Conservation (phyloP, 2,113 vertebrate genomes). For the Petroica traversi region DNA sequence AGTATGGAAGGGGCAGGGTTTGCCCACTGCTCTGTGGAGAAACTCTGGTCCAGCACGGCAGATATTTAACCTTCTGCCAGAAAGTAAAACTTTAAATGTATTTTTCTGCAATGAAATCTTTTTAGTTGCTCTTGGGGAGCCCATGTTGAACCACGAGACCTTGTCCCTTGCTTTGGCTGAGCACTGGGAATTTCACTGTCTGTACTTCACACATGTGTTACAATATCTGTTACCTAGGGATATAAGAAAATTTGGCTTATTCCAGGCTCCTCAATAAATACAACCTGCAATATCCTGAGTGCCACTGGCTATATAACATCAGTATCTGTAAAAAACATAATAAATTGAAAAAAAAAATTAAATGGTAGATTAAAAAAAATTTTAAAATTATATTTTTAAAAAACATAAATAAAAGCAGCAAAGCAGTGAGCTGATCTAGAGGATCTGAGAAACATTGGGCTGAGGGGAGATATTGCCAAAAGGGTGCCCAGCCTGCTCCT, state of each 20-base stretch:
- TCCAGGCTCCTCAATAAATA: background rate
- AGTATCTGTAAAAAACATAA: background rate
- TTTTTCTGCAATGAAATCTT: background rate
- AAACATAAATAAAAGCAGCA: background rate
- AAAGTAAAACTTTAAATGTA: background rate
- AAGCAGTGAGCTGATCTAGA: background rate
- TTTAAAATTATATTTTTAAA: background rate
- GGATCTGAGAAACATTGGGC: background rate
- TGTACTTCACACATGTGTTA: background rate
- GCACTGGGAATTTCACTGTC: background rate
- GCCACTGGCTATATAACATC: fast-evolving
- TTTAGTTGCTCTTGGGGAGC: background rate
- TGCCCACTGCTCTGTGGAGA: background rate
- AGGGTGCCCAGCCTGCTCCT: background rate
- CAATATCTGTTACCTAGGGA: background rate
- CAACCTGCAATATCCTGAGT: background rate
- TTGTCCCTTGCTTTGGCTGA: background rate
- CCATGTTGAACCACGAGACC: background rate
- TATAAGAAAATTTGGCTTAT: too few relatives aligned
- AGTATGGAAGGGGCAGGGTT: background rate
- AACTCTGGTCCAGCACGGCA: fast-evolving
- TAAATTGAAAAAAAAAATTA: background rate
- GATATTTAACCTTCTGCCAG: background rate
- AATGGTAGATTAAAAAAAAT: background rate
- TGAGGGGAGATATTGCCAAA: background rate